phyloP scores from a whole-genome alignment of 2,888 invertebrate genomes.

The Atrina japonica region DNA sequence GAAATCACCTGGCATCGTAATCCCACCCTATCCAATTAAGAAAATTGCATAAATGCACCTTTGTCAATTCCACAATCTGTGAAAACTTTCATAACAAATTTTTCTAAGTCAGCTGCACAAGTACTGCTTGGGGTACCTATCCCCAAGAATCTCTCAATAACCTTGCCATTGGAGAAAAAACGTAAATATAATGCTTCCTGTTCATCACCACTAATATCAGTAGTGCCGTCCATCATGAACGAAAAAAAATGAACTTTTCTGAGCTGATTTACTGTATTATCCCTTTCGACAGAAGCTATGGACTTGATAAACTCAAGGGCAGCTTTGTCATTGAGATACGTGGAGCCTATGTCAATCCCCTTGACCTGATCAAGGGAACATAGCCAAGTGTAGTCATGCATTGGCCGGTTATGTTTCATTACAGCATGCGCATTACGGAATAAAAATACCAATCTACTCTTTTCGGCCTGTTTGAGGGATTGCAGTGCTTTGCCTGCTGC shows the following conservation, averaged over 20 bases:
- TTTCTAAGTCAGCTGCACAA: slow-evolving; percentile 5
- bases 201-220: slow-evolving; percentile 27
- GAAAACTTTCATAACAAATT: not conserved
- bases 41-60: too few relatives aligned
- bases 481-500: too few relatives aligned
- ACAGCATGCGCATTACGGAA: too few relatives aligned
- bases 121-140: slow-evolving; percentile 8
- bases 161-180: slow-evolving; percentile 2
- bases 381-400: too few relatives aligned
- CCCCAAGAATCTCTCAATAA: slow-evolving; percentile 4
- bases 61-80: slow-evolving; percentile 7
- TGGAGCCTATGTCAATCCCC: slow-evolving; percentile 33
- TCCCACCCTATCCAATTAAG: too few relatives aligned
- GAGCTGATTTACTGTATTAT: slow-evolving; percentile 25
- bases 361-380: slow-evolving; percentile 38
- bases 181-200: slow-evolving; percentile 24
- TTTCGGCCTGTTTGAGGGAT: too few relatives aligned
- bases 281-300: slow-evolving; percentile 32
- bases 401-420: too few relatives aligned
- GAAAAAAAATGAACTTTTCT: slow-evolving; percentile 12
- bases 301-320: slow-evolving; percentile 35
- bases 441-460: too few relatives aligned
- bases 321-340: slow-evolving; percentile 42
- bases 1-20: too few relatives aligned
- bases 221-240: slow-evolving; percentile 32